Conservation (phyloP, 2,113 vertebrate genomes). For the Montifringilla adamsi region DNA sequence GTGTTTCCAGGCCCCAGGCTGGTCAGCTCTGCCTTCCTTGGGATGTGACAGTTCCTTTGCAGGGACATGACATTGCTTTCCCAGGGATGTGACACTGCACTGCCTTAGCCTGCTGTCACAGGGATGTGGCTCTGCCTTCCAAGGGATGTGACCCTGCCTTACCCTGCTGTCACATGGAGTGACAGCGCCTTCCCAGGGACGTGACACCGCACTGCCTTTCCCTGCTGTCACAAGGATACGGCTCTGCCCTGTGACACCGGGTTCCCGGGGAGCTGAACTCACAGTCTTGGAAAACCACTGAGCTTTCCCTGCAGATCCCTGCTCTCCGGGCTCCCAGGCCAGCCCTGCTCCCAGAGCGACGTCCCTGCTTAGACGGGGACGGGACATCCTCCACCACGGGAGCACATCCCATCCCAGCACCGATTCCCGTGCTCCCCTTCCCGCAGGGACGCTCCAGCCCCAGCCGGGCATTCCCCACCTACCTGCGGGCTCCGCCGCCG, state of each 20-base stretch:
- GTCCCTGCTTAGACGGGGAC: background rate
- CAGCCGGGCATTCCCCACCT: background rate
- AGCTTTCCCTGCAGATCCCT: background rate
- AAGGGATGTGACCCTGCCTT: background rate
- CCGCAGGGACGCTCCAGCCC: background rate
- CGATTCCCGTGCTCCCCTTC: background rate
- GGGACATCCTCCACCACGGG: accelerated
- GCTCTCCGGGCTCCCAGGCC: background rate
- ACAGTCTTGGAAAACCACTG: accelerated
- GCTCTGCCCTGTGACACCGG: background rate
- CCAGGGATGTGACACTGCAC: background rate
- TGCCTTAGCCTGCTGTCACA: background rate
- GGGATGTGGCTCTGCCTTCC: background rate
- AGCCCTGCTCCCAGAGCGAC: accelerated
- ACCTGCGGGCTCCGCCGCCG: background rate
- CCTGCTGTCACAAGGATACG: background rate
- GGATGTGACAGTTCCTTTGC: background rate
- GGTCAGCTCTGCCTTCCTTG: background rate
- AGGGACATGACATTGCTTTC: background rate
- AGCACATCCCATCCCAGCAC: background rate
- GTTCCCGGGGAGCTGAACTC: background rate
- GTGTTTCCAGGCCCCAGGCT: accelerated
- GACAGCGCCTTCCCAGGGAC: background rate
- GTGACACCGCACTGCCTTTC: background rate
- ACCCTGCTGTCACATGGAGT: background rate